Percentiles rank a stretch among this genome's conserved stretches.
phyloP scores from a whole-genome alignment of 2,888 invertebrate genomes.

The Ferdinandea cuprea region DNA sequence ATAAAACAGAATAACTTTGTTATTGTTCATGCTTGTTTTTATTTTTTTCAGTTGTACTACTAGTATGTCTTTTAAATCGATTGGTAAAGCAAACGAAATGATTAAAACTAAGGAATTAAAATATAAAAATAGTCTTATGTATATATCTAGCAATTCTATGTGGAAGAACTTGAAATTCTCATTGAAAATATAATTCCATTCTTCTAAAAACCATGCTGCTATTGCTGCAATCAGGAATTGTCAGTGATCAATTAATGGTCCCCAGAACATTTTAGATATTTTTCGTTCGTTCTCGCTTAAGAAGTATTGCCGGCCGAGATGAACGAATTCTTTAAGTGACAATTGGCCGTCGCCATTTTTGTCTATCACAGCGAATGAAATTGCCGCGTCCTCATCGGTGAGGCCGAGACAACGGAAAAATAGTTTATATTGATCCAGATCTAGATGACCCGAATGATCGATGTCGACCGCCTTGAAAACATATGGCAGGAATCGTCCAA shows the following conservation, averaged over 20 bases:
- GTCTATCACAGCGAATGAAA: slow-evolving; percentile 91
- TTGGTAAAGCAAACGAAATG: slow-evolving; percentile 28
- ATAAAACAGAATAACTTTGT: slow-evolving; percentile 15
- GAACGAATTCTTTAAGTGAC: slow-evolving; percentile 90
- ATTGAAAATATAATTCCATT: slow-evolving; percentile 31
- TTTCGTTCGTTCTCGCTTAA: slow-evolving; percentile 89
- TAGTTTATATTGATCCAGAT: slow-evolving; percentile 91
- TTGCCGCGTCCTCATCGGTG: slow-evolving; percentile 88
- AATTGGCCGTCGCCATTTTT: slow-evolving; percentile 91
- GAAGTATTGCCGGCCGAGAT: slow-evolving; percentile 91
- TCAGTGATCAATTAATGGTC: slow-evolving; percentile 87
- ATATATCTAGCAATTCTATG: slow-evolving; percentile 70
- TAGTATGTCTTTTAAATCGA: slow-evolving; percentile 33
- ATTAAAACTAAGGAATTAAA: slow-evolving; percentile 80
- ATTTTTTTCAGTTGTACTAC: slow-evolving; percentile 24
- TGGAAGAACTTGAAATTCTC: slow-evolving; percentile 31
- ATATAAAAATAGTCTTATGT: slow-evolving; percentile 80
- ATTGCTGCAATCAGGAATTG: slow-evolving; percentile 68
- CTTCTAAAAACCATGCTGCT: slow-evolving; percentile 23
- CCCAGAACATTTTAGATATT: slow-evolving; percentile 94
- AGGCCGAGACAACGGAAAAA: slow-evolving; percentile 92
- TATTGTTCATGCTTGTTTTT: slow-evolving; percentile 12
- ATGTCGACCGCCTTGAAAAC: slow-evolving; percentile 94
- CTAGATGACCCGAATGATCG: slow-evolving; percentile 90
- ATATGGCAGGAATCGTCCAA: slow-evolving; percentile 91